These are phyloP conservation scores for Caenorhabditis panamensis DNA, from an alignment of 2,888 invertebrate genomes.

Conservation along the genomic window DNA sequence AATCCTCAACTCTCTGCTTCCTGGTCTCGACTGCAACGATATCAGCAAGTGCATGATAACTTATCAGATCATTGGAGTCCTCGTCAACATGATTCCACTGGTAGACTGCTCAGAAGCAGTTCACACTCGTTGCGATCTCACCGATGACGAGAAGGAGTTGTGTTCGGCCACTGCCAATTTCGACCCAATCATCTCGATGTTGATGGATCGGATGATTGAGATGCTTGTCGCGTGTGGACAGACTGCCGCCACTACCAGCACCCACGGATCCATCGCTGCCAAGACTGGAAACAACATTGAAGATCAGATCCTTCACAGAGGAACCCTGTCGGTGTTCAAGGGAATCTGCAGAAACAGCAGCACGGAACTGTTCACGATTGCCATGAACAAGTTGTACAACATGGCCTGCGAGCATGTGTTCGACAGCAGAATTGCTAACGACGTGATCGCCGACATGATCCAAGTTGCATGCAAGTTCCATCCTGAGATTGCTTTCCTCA, in stretches of 20 bases:
- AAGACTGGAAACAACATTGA: constrained; percentile 64
- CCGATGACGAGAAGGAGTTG: constrained; percentile 86
- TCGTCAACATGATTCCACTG: constrained; percentile 88
- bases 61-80: constrained; percentile 83
- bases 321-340: constrained; percentile 66
- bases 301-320: constrained; percentile 65
- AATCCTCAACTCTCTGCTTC: constrained; percentile 88
- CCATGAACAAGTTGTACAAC: constrained; percentile 87
- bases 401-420: constrained; percentile 88
- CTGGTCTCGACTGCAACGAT: constrained; percentile 94
- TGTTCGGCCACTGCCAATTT: constrained; percentile 91
- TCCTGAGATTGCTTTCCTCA: constrained; percentile 73
- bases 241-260: constrained; percentile 48
- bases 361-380: constrained; percentile 83
- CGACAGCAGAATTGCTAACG: constrained; percentile 90
- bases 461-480: constrained; percentile 83
- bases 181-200: constrained; percentile 91
- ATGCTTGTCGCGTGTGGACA: constrained; percentile 65
- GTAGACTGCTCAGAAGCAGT: constrained; percentile 90
- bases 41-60: constrained; percentile 84
- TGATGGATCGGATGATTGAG: constrained; percentile 85
- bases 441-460: constrained; percentile 87
- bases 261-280: constrained; percentile 58
- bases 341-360: constrained; percentile 67
- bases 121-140: constrained; percentile 86